Base-by-base conservation (phyloP, 2,797 vertebrate genomes). In the Falco rusticolus region DNA sequence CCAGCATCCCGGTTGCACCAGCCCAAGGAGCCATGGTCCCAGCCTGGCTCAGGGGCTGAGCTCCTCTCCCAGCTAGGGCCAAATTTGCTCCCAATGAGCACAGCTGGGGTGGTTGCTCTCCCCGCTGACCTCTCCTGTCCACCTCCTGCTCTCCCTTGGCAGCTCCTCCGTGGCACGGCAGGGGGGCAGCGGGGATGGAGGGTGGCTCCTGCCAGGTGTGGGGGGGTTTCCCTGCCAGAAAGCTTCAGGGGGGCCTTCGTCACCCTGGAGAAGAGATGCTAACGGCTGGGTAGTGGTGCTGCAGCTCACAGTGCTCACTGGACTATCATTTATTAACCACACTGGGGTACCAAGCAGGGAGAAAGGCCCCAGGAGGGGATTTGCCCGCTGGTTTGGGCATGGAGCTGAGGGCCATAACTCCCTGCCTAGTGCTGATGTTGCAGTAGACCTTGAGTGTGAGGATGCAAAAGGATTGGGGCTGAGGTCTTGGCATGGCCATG, bases 261-360 rank as follows among this genome's bases (percentile, higher is more conserved):
- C 5, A 2, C 20, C 26, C 63, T 14, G 1, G 54, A 82, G 65
- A 83, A 48, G 81, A 61, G 78, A 12, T 16, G n/a, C 8, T 2
- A 18, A 21, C 0, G 28, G n/a, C 16, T 0, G 2, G 31, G 68
- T 68, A n/a, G 48, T 33, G 16, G 45, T 4, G 13, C 47, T 2
- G 0, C 5, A 3, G 76, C 59, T 56, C 21, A 0, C 5, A 7
- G 50, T 0, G 0, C 54, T 72, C 20, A 14, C 28, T 8, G 53
- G 43, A 20, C 43, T 34, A 2, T 51, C 31, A 3, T 47, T 64
- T 13, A 5, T 37, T 5, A 12, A 47, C 75, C 26, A 1, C 0
- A 0, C 21, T 21, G 28, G 48, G 65, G 48, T 28, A 20, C 13
- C 0, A 0, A 48, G 2, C 7, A 11, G 22, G 24, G 7, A 16